Percentiles rank a stretch among this genome's conserved stretches.
These are phyloP conservation scores for Patella caerulea DNA, from an alignment of 2,888 invertebrate genomes.

Conservation along the genomic window DNA sequence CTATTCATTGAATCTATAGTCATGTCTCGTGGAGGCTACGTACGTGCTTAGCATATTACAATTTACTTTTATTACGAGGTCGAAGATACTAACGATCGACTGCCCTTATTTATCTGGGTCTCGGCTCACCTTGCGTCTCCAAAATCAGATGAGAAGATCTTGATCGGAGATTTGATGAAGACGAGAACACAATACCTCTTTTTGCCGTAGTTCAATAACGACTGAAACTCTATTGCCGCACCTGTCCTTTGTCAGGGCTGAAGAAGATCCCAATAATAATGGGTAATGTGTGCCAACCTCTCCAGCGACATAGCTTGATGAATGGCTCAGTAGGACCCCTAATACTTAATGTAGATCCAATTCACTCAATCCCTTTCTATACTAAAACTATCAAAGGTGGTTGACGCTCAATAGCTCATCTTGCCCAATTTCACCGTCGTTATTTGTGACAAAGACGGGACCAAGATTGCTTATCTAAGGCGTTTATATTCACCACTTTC, in stretches of 20 bases:
- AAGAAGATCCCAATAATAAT: background rate
- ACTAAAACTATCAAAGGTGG: slow-evolving; percentile 4
- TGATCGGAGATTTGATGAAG: background rate
- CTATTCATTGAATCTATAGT: background rate
- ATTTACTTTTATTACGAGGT: background rate
- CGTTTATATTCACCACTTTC: slow-evolving; percentile 4
- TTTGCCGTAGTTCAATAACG: background rate
- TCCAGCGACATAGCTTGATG: background rate
- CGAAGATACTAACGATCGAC: background rate
- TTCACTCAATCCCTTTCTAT: background rate
- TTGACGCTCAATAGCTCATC: slow-evolving; percentile 2
- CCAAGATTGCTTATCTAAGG: slow-evolving; percentile 10
- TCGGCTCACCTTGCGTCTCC: background rate
- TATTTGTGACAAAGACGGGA: background rate
- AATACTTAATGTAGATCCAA: slow-evolving; percentile 9
- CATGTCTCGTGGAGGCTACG: background rate
- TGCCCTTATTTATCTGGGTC: background rate
- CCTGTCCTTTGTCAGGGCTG: slow-evolving; percentile 1
- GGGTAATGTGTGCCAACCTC: slow-evolving; percentile 12
- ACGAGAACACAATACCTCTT: background rate
- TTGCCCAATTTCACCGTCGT: slow-evolving; percentile 10
- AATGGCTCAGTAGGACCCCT: slow-evolving; percentile 1
- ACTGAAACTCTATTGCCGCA: background rate
- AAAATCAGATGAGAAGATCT: background rate
- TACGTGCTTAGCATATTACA: background rate